Evolutionary conservation across 64 coral and sea anemone genomes (phyloP).

Genomic region (Pocillopora verrucosa): DNA sequence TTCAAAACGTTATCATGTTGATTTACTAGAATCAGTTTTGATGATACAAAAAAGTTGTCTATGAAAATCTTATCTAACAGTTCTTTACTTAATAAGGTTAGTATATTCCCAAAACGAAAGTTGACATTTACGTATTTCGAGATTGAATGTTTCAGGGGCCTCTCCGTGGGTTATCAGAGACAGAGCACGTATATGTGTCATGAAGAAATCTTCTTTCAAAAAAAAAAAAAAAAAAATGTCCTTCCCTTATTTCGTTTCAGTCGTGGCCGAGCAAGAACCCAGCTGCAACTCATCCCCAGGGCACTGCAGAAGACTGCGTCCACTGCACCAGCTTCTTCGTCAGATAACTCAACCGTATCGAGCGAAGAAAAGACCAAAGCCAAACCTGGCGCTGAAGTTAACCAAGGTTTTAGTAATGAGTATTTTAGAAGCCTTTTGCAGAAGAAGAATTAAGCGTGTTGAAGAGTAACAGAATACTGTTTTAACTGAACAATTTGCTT

Average conservation of each 20-base stretch:
- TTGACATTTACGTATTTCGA: too few species aligned
- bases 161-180: neutral
- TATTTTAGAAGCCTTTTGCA: constrained; percentile 78
- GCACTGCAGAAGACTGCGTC: constrained; percentile 40
- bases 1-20: too few species aligned
- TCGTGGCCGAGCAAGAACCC: constrained; percentile 71
- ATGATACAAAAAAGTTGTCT: too few species aligned
- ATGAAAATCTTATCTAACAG: too few species aligned
- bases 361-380: constrained; percentile 28
- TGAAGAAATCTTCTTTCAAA: neutral
- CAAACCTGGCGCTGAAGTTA: neutral
- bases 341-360: constrained; percentile 20
- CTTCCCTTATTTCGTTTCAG: constrained; percentile 26
- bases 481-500: neutral
- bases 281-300: constrained; percentile 77
- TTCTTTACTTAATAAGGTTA: too few species aligned
- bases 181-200: too few species aligned
- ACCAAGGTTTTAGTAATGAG: constrained; percentile 81
- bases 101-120: too few species aligned
- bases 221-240: neutral
- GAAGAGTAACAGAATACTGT: neutral
- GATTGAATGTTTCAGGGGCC: too few species aligned
- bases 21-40: too few species aligned
- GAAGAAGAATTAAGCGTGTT: constrained; percentile 9
- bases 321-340: constrained; percentile 27